Percentiles rank a stretch among this genome's conserved stretches.
Conservation (phyloP, 2,113 vertebrate species). For the Rhinichthys klamathensis region DNA sequence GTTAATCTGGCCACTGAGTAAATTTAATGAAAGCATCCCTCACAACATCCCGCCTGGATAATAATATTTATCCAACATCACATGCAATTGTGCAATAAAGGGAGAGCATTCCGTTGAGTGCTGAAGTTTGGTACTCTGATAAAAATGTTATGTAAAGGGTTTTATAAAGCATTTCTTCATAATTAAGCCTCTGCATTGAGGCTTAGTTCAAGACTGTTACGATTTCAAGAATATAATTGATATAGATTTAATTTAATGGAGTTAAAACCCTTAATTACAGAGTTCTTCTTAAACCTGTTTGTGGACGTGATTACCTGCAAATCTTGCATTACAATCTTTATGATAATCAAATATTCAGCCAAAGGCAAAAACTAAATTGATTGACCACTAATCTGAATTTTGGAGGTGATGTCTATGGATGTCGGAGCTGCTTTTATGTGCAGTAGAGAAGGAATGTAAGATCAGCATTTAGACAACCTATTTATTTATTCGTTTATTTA, state of each 20-base stretch:
- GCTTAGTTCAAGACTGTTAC: not conserved
- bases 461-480: not conserved
- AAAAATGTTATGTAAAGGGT: conserved; percentile 52
- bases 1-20: conserved; percentile 64
- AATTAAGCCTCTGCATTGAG: too few species aligned
- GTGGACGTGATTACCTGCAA: not conserved
- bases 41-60: conserved; percentile 67
- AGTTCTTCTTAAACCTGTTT: not conserved
- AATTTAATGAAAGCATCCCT: conserved; percentile 61
- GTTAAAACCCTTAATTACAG: not conserved
- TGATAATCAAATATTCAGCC: not conserved
- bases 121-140: conserved; percentile 38
- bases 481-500: not conserved
- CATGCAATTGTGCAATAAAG: conserved; percentile 67
- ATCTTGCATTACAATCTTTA: not conserved
- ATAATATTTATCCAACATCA: conserved; percentile 65
- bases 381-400: not conserved
- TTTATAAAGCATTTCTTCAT: not conserved
- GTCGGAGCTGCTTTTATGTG: not conserved
- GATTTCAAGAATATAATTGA: not conserved
- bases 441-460: not conserved
- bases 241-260: too few species aligned
- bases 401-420: not conserved
- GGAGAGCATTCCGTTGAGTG: conserved; percentile 48
- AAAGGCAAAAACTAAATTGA: not conserved